Percentiles rank a stretch among this genome's conserved stretches.
Evolutionary conservation across 2,113 vertebrate species (phyloP).

Genomic region (Etia nguti): DNA sequence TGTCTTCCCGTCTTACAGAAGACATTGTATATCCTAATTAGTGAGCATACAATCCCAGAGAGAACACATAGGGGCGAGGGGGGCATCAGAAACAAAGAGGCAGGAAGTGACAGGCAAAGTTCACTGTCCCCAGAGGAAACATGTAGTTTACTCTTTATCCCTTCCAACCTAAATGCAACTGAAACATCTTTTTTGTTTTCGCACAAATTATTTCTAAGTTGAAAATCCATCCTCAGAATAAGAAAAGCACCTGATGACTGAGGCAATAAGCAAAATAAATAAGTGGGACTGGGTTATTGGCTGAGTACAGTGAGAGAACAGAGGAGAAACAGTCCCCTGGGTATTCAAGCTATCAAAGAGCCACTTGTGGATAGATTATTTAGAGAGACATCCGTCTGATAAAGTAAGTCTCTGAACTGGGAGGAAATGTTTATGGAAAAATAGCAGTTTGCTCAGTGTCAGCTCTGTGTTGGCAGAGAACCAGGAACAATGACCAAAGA

Average conservation of each 20-base stretch:
- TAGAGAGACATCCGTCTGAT: conserved; percentile 20
- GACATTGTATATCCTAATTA: conserved; percentile 27
- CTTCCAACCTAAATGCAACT: neutral
- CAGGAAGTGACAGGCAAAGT: conserved; percentile 43
- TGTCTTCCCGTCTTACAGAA: conserved; percentile 3
- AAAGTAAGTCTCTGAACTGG: conserved; percentile 11
- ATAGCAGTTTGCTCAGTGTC: conserved; percentile 34
- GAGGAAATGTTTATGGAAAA: conserved; percentile 57
- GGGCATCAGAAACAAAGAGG: conserved; percentile 21
- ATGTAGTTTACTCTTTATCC: conserved; percentile 13
- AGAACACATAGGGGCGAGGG: neutral
- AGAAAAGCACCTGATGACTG: neutral
- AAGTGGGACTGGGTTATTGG: neutral
- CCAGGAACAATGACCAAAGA: conserved; percentile 28
- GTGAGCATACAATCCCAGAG: neutral
- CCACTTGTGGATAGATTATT: conserved; percentile 14
- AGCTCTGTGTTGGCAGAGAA: conserved; percentile 26
- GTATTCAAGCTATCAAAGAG: neutral
- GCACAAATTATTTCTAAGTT: neutral
- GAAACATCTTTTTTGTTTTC: neutral
- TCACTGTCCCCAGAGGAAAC: conserved; percentile 38
- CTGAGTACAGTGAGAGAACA: neutral
- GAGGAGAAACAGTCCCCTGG: neutral
- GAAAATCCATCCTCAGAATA: neutral
- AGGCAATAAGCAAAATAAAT: neutral